Conservation (phyloP, 2,888 invertebrate genomes). For the Operophtera brumata region DNA sequence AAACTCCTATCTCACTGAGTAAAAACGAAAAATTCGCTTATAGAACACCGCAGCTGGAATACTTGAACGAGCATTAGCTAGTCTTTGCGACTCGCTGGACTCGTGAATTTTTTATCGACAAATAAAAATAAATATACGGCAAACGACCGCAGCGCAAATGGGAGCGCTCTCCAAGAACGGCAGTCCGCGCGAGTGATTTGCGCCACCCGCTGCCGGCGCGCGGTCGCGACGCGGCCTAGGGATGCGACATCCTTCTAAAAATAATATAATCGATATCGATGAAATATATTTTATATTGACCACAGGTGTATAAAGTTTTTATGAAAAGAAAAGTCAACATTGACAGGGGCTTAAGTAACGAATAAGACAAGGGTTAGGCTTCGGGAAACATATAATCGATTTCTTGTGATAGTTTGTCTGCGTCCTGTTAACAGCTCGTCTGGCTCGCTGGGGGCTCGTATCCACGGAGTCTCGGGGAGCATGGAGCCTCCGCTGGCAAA, state of each 20-base stretch:
- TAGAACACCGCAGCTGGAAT: conserved; percentile 25
- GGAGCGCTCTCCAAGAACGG: conserved; percentile 69
- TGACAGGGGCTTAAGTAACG: neutral
- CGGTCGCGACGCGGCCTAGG: conserved; percentile 67
- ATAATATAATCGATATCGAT: conserved; percentile 29
- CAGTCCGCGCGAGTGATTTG: conserved; percentile 80
- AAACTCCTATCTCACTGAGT: neutral
- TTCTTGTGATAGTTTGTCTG: conserved; percentile 34
- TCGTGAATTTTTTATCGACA: conserved; percentile 59
- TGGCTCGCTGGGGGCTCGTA: neutral
- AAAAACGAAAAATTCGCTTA: conserved; percentile 20
- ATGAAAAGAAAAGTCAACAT: neutral
- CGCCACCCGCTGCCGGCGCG: conserved; percentile 68
- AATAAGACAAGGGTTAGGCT: neutral
- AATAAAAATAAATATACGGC: conserved; percentile 52
- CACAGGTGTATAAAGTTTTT: neutral
- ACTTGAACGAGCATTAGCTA: conserved; percentile 35
- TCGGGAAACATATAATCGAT: conserved; percentile 2
- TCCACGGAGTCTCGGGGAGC: conserved; percentile 34
- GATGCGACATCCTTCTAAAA: conserved; percentile 41
- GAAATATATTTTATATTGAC: neutral
- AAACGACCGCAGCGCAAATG: conserved; percentile 55
- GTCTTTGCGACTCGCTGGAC: conserved; percentile 35
- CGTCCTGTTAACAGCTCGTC: conserved; percentile 38
- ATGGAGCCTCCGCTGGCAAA: conserved; percentile 54